phyloP scores from a whole-genome alignment of 2,113 vertebrate species.

The Leucoraja erinaceus region DNA sequence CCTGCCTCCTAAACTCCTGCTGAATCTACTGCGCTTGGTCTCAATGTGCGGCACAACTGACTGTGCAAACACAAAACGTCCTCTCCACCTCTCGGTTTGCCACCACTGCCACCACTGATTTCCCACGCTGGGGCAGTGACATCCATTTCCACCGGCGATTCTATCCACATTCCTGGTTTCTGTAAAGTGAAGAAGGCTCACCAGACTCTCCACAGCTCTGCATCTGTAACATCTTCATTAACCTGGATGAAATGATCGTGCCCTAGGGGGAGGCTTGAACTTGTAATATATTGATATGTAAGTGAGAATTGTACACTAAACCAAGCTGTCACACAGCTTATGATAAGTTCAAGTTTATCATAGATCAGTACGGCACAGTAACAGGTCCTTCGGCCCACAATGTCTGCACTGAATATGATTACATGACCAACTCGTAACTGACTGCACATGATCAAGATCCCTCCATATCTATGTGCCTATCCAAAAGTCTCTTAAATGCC shows the following conservation, averaged over 20 bases:
- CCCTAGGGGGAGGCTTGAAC: neutral
- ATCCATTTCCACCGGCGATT: neutral
- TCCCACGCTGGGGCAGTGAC: neutral
- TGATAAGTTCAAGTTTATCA: neutral
- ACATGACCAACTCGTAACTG: too few relatives aligned
- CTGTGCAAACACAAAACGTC: neutral
- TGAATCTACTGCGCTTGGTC: neutral
- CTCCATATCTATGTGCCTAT: too few relatives aligned
- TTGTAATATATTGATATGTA: neutral
- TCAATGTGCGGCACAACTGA: neutral
- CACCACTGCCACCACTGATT: neutral
- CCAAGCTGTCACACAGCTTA: neutral
- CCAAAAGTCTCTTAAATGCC: too few relatives aligned
- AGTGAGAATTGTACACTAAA: neutral
- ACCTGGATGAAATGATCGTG: too few relatives aligned
- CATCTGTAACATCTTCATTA: too few relatives aligned
- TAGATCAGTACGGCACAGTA: too few relatives aligned
- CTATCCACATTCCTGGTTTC: neutral
- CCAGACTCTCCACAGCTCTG: too few relatives aligned
- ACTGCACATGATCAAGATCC: too few relatives aligned
- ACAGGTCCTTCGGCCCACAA: too few relatives aligned
- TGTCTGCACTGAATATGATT: too few relatives aligned
- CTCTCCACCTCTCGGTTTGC: neutral
- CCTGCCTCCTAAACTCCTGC: too few relatives aligned
- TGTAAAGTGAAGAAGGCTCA: too few relatives aligned